phyloP scores from a whole-genome alignment of 2,888 invertebrate genomes.

The Bombylius discolor region DNA sequence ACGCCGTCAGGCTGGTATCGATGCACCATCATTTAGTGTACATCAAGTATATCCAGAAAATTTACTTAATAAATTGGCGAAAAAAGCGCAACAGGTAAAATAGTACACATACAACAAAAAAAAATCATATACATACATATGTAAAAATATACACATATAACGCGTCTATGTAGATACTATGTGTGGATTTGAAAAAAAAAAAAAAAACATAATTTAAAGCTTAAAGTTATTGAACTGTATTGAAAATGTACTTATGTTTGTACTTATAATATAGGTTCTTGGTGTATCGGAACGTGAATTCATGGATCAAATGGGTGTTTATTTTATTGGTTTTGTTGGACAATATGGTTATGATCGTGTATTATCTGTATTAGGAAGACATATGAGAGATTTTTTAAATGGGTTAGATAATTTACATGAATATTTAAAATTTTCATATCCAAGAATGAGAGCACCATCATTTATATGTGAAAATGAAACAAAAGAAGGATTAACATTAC shows the following conservation, averaged over 20 bases:
- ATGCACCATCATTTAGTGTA: constrained; percentile 74
- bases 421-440: constrained; percentile 91
- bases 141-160: too few species aligned
- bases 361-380: constrained; percentile 76
- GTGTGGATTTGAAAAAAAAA: too few species aligned
- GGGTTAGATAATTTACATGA: constrained; percentile 94
- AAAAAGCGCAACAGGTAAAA: constrained; percentile 69
- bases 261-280: constrained; percentile 48
- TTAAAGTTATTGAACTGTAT: too few species aligned
- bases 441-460: constrained; percentile 77
- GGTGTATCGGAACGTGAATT: constrained; percentile 80
- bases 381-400: constrained; percentile 91
- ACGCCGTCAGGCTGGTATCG: constrained; percentile 69
- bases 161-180: too few species aligned
- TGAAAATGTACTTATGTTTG: too few species aligned
- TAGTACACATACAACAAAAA: not conserved
- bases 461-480: constrained; percentile 96
- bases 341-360: constrained; percentile 92
- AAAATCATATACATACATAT: too few species aligned
- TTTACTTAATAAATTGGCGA: constrained; percentile 69
- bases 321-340: constrained; percentile 85
- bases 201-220: not conserved
- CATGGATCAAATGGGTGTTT: constrained; percentile 88
- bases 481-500: constrained; percentile 78
- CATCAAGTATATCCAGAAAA: constrained; percentile 91